Evolutionary conservation across 1,140 invertebrate species (phyloP).

Genomic region (Anastrepha ludens): DNA sequence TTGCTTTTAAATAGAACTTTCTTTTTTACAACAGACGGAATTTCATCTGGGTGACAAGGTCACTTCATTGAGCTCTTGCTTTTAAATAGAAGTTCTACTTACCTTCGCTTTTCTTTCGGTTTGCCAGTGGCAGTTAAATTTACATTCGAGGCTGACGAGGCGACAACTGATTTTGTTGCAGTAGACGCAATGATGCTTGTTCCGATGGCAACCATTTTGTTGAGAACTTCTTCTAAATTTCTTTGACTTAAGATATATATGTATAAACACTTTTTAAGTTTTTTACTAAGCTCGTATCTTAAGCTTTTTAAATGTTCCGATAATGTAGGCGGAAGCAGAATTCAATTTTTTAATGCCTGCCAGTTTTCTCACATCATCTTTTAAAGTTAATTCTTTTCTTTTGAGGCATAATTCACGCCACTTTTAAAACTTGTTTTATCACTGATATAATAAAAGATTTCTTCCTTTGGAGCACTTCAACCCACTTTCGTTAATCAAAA

Average conservation of each 20-base stretch:
- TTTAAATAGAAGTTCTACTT: constrained; percentile 51
- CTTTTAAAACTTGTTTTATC: neutral
- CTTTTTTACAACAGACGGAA: too few relatives aligned
- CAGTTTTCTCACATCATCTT: neutral
- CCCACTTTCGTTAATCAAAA: neutral
- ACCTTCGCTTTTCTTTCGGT: constrained; percentile 72
- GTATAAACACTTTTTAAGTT: neutral
- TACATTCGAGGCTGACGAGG: constrained; percentile 48
- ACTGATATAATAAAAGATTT: neutral
- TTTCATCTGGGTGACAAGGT: too few relatives aligned
- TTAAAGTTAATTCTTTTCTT: neutral
- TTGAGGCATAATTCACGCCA: neutral
- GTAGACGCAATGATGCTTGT: constrained; percentile 67
- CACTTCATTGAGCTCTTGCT: too few relatives aligned
- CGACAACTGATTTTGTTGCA: constrained; percentile 22
- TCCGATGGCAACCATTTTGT: constrained; percentile 71
- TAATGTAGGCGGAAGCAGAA: neutral
- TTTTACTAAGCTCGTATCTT: neutral
- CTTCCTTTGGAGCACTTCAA: neutral
- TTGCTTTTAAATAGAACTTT: too few relatives aligned
- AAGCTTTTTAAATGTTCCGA: neutral
- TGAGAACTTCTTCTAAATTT: neutral
- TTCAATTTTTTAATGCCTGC: neutral
- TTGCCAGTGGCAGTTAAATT: constrained; percentile 67
- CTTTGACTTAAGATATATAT: neutral